A percentile compares a stretch with the other conserved stretches of the same genome.
phyloP scores from a whole-genome alignment of 2,888 invertebrate genomes.

The Hyppa rectilinea region DNA sequence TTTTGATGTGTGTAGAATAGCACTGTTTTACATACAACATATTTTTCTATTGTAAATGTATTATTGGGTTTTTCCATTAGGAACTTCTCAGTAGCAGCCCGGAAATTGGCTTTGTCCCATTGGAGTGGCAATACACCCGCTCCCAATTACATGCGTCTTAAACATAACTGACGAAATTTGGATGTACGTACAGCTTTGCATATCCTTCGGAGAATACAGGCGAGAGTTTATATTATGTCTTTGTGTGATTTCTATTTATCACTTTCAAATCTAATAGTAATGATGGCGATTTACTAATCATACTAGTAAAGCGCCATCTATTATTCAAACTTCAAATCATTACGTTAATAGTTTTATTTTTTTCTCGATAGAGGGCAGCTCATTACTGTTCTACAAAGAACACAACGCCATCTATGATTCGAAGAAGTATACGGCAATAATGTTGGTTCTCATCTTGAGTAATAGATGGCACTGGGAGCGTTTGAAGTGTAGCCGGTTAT shows the following conservation, averaged over 20 bases:
- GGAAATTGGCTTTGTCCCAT: neutral
- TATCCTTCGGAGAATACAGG: neutral
- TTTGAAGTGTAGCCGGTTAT: neutral
- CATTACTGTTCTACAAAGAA: neutral
- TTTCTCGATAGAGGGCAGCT: conserved; percentile 17
- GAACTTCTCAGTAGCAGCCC: neutral
- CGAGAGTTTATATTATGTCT: neutral
- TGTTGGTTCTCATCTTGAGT: conserved; percentile 9
- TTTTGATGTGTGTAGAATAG: neutral
- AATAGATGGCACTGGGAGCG: conserved; percentile 48
- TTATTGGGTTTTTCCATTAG: neutral
- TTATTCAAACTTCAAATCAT: neutral
- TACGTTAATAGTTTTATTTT: neutral
- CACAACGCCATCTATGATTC: conserved; percentile 41
- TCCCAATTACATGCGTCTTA: neutral
- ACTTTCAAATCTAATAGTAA: neutral
- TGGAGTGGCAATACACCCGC: neutral
- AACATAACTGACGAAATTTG: neutral
- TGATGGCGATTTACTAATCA: too few species aligned
- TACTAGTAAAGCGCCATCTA: conserved; percentile 13
- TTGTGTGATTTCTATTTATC: neutral
- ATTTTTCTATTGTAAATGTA: too few species aligned
- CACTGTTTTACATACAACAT: neutral
- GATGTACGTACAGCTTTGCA: neutral
- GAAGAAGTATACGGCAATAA: neutral